phyloP scores from a whole-genome alignment of 2,113 vertebrate genomes.

The Mionectes macconnelli region DNA sequence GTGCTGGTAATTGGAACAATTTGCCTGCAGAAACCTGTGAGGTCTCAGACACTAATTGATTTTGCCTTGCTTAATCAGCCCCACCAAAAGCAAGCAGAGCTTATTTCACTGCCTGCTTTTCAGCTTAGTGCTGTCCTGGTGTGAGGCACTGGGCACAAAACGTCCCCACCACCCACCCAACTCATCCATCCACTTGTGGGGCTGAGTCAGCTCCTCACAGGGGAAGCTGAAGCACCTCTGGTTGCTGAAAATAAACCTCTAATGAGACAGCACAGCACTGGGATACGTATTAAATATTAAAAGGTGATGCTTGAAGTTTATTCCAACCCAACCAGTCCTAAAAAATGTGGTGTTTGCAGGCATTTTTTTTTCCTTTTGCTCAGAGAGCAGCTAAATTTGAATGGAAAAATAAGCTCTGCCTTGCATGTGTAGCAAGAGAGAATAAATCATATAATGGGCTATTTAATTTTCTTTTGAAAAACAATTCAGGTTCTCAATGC shows the following conservation, averaged over 20 bases:
- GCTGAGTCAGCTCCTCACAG: background rate
- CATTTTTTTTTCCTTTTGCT: background rate
- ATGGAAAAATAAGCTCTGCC: conserved; percentile 24
- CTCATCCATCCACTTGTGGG: background rate
- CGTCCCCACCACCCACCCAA: background rate
- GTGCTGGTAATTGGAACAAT: conserved; percentile 75
- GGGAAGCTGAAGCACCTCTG: conserved; percentile 12
- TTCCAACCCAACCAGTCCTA: background rate
- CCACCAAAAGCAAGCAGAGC: conserved; percentile 43
- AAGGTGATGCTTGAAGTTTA: background rate
- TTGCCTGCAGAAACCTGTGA: conserved; percentile 70
- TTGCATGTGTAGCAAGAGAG: background rate
- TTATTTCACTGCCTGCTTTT: conserved; percentile 28
- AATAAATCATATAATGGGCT: background rate
- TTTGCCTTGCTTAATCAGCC: conserved; percentile 76
- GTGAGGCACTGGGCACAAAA: conserved; percentile 47
- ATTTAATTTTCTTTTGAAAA: conserved; percentile 16
- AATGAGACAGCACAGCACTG: background rate
- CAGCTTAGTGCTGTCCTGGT: conserved; percentile 13
- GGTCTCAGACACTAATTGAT: conserved; percentile 72
- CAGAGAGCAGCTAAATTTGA: background rate
- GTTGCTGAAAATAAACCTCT: background rate
- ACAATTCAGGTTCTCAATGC: background rate
- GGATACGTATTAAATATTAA: background rate
- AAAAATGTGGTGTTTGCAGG: conserved; percentile 8